These are phyloP conservation scores for Intellagama lesueurii DNA, from an alignment of 2,797 vertebrate genomes.

Conservation along the genomic window DNA sequence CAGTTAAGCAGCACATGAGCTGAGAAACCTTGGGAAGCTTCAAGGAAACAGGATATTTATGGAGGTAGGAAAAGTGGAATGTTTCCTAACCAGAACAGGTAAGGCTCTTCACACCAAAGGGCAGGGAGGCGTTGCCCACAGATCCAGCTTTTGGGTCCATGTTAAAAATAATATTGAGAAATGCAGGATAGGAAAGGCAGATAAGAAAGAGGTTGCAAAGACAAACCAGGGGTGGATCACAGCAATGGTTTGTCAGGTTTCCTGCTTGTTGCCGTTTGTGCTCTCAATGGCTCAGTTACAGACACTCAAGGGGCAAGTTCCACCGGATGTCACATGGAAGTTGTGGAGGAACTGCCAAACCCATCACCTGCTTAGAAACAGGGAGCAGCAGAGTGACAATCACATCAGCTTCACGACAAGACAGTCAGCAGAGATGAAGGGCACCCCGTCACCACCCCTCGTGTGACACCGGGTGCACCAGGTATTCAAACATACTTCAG, in stretches of 20 bases:
- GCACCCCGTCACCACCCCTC: too few species aligned
- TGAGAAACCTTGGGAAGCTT: neutral
- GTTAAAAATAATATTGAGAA: too few species aligned
- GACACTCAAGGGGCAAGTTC: neutral
- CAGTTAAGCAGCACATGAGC: neutral
- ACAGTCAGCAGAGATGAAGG: too few species aligned
- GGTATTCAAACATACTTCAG: too few species aligned
- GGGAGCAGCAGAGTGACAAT: too few species aligned
- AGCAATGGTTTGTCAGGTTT: fast-evolving
- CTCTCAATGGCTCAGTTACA: too few species aligned
- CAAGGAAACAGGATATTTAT: neutral
- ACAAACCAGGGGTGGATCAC: fast-evolving
- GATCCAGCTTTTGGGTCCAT: neutral
- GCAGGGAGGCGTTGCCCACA: too few species aligned
- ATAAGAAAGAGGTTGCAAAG: neutral
- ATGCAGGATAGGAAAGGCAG: neutral
- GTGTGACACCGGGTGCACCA: too few species aligned
- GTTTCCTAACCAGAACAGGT: neutral
- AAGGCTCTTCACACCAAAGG: too few species aligned
- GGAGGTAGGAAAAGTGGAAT: neutral
- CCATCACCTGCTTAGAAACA: too few species aligned
- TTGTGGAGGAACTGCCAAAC: neutral
- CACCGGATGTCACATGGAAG: too few species aligned
- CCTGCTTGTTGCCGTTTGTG: neutral
- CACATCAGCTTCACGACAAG: too few species aligned